Percentiles rank a stretch among this genome's conserved stretches.
phyloP scores from a whole-genome alignment of 2,113 vertebrate genomes.

The Martes martes region DNA sequence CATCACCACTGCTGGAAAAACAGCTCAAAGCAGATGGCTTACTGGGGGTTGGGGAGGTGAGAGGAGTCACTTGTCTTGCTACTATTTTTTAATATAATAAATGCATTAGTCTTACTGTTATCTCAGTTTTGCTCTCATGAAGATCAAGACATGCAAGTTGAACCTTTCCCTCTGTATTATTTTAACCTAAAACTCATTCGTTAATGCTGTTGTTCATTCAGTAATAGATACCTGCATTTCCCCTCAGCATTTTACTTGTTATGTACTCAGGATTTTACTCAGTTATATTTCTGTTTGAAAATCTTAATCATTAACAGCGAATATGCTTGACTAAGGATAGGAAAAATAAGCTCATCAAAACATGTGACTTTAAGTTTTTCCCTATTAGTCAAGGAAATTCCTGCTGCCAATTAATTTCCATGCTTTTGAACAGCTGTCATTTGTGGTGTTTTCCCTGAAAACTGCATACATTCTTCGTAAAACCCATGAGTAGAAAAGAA shows the following conservation, averaged over 20 bases:
- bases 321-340: constrained; percentile 46
- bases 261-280: constrained; percentile 17
- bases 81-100: constrained; percentile 23
- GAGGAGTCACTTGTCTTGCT: not conserved
- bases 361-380: constrained; percentile 65
- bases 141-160: not conserved
- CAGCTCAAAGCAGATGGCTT: constrained; percentile 45
- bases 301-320: constrained; percentile 56
- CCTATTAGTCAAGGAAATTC: constrained; percentile 65
- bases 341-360: constrained; percentile 64
- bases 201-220: not conserved
- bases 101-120: not conserved
- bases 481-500: constrained; percentile 61
- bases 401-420: constrained; percentile 67
- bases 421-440: constrained; percentile 60
- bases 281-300: constrained; percentile 53
- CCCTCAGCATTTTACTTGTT: constrained; percentile 16
- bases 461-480: constrained; percentile 52
- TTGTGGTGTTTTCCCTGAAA: constrained; percentile 62
- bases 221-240: not conserved
- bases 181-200: constrained; percentile 9
- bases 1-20: constrained; percentile 42
- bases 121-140: not conserved
- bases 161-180: not conserved
- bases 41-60: rapidly evolving